Evolutionary conservation across 2,113 vertebrate genomes (phyloP).

Genomic region (Vidua macroura): DNA sequence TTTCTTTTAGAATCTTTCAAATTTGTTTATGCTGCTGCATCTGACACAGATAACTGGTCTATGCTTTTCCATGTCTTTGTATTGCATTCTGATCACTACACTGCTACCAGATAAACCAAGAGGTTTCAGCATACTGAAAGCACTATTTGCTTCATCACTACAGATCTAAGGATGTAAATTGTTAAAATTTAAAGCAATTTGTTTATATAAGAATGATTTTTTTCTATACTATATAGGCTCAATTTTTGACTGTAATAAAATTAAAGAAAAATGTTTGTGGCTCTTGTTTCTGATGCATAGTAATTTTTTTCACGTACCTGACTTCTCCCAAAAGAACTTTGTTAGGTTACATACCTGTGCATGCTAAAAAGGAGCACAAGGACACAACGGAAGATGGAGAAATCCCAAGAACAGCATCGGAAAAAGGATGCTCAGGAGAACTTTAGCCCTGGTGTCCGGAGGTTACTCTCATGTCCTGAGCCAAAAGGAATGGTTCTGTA

Average conservation of each 20-base stretch:
- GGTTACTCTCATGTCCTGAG: neutral
- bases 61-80: neutral
- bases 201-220: neutral
- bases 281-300: neutral
- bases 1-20: neutral
- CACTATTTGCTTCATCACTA: neutral
- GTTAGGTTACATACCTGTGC: neutral
- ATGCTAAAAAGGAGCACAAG: neutral
- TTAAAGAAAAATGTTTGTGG: neutral
- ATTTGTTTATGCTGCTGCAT: neutral
- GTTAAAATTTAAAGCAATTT: neutral
- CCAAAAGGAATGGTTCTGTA: fast-evolving
- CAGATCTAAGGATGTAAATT: neutral
- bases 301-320: neutral
- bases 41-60: neutral
- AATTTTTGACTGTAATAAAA: neutral
- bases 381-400: neutral
- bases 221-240: neutral
- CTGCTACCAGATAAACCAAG: neutral
- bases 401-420: fast-evolving
- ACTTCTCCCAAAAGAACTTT: neutral
- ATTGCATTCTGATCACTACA: neutral
- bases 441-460: neutral
- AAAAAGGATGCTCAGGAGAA: neutral
- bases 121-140: neutral